Base-by-base conservation (phyloP, 2,888 invertebrate genomes). In the Bhutanitis thaidina region DNA sequence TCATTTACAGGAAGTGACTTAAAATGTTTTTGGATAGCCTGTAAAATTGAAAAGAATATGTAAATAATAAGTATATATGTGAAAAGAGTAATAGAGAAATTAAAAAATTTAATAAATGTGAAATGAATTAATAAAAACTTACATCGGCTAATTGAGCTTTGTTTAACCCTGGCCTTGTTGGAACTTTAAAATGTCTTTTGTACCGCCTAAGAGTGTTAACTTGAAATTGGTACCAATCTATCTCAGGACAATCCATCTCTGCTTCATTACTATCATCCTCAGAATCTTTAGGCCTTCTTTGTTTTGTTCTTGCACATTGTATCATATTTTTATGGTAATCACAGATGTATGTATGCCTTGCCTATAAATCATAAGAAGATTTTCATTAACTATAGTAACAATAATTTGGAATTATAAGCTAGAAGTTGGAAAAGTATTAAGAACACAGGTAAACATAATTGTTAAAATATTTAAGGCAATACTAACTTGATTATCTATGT, bases 81-180 rank as follows among this genome's bases (percentile, higher is more conserved):
- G 10, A 7, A 12, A 34, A 34, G 7, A n/a, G 32, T 12, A 9
- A 37, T 29, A 36, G 9, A 38, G 7, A 25, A 7, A 16, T 12
- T 8, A 20, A 45, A 29, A 29, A 10, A 16, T 16, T 12, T n/a
- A n/a, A n/a, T n/a, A n/a, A n/a, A n/a, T n/a, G n/a, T n/a, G n/a
- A n/a, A n/a, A 7, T 0, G 10, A 15, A 12, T 29, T 20, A 36
- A 34, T 15, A 45, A 7, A 32, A 39, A 77, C 80, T 94, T 91
- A 98, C 98, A 91, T 98, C 98, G 59, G 97, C 97, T 71, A 98
- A 90, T 88, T 98, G 98, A 53, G 97, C 95, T 84, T 99, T 98
- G 76, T 98, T 98, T 63, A 97, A 91, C 27, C 98, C 97, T 40
- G 97, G 98, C 65, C 96, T 90, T 9, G 97, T 96, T 34, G 95